A percentile compares a stretch with the other conserved stretches of the same genome.
phyloP scores from a whole-genome alignment of 2,888 invertebrate genomes.

The Eurois occulta region DNA sequence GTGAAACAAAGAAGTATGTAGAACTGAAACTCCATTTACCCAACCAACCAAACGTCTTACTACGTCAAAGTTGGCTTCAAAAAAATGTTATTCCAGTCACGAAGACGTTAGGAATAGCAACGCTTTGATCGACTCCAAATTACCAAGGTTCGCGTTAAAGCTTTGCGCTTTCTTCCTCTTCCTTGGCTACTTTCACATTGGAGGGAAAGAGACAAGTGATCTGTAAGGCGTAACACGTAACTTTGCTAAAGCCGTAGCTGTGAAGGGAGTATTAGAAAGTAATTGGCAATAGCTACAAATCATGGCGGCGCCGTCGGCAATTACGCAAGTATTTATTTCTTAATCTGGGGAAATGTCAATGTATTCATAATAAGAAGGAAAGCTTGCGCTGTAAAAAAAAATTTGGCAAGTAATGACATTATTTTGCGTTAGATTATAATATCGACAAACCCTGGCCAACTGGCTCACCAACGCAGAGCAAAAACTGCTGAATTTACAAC shows the following conservation, averaged over 20 bases:
- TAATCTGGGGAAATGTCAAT: neutral
- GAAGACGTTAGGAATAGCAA: constrained; percentile 25
- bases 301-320: constrained; percentile 11
- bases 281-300: constrained; percentile 47
- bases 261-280: constrained; percentile 42
- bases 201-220: neutral
- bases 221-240: constrained; percentile 37
- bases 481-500: neutral
- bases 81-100: constrained; percentile 33
- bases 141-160: constrained; percentile 10
- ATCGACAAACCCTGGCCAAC: neutral
- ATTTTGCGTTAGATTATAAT: neutral
- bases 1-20: neutral
- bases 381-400: neutral
- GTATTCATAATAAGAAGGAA: neutral
- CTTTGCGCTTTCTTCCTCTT: constrained; percentile 10
- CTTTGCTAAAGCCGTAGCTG: constrained; percentile 24
- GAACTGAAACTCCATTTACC: neutral
- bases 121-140: constrained; percentile 41
- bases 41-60: neutral
- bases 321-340: constrained; percentile 13
- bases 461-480: neutral
- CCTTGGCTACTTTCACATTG: neutral
- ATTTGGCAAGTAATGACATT: neutral
- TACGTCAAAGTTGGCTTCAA: neutral